phyloP scores from a whole-genome alignment of 2,888 invertebrate species.

The Pollenia amentaria region DNA sequence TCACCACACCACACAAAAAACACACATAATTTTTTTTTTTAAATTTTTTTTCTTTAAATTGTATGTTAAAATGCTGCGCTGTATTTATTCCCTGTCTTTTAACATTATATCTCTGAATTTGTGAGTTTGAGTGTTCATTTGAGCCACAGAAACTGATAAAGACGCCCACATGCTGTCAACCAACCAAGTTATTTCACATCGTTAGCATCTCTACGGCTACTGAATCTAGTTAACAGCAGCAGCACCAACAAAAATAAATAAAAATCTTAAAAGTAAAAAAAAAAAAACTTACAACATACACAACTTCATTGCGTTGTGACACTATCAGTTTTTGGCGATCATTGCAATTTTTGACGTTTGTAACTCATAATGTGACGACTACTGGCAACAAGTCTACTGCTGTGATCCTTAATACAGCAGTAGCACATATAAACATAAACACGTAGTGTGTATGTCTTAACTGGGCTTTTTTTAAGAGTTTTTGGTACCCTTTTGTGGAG shows the following conservation, averaged over 20 bases:
- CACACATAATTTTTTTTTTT: conserved; percentile 7
- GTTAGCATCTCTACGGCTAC: conserved; percentile 72
- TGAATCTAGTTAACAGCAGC: conserved; percentile 57
- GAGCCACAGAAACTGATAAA: conserved; percentile 57
- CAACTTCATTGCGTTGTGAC: conserved; percentile 75
- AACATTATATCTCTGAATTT: background rate
- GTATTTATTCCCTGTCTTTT: conserved; percentile 23
- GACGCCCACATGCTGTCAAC: conserved; percentile 79
- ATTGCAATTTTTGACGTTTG: conserved; percentile 76
- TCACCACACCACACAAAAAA: background rate
- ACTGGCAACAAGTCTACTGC: conserved; percentile 72
- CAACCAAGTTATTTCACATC: conserved; percentile 69
- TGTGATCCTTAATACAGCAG: conserved; percentile 57
- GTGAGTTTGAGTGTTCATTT: conserved; percentile 15
- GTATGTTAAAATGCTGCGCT: conserved; percentile 59
- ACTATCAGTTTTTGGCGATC: conserved; percentile 74
- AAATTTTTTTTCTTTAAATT: conserved; percentile 26
- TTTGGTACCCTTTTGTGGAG: conserved; percentile 31
- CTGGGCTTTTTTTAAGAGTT: background rate
- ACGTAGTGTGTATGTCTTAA: conserved; percentile 49
- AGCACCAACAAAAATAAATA: conserved; percentile 35
- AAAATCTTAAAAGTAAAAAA: conserved; percentile 31
- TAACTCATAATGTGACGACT: conserved; percentile 74
- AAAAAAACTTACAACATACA: conserved; percentile 53
- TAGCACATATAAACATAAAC: conserved; percentile 19